phyloP scores from a whole-genome alignment of 2,888 invertebrate genomes.

The Achlya flavicornis region DNA sequence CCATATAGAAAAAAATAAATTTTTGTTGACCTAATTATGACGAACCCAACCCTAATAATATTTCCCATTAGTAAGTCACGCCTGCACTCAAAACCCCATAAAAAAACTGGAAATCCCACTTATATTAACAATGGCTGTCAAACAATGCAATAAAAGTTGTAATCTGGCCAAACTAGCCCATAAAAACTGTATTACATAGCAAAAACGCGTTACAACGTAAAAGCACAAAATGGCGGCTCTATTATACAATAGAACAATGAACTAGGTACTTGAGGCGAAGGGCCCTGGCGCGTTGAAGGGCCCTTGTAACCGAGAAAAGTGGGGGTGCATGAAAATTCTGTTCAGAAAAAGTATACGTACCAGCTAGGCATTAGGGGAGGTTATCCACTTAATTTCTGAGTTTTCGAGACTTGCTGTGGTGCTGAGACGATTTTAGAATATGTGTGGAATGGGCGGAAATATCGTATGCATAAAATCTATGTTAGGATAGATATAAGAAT shows the following conservation, averaged over 20 bases:
- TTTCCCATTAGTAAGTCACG: neutral
- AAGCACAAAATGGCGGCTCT: conserved; percentile 46
- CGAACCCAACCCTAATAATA: too few species aligned
- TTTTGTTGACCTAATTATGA: too few species aligned
- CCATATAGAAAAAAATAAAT: too few species aligned
- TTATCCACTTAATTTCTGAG: conserved; percentile 25
- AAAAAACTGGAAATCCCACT: neutral
- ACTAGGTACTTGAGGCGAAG: conserved; percentile 36
- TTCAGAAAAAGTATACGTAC: conserved; percentile 6
- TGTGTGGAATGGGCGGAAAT: neutral
- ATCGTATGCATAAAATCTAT: neutral
- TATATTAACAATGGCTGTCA: conserved; percentile 10
- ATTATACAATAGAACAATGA: conserved; percentile 60
- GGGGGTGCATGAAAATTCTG: conserved; percentile 38
- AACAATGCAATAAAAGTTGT: conserved; percentile 34
- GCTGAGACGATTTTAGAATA: neutral
- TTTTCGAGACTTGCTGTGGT: conserved; percentile 9
- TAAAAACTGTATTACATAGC: conserved; percentile 46
- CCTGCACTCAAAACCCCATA: neutral
- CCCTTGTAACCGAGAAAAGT: conserved; percentile 23
- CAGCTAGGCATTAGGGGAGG: conserved; percentile 32
- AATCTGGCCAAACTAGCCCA: conserved; percentile 43
- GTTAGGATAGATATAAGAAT: too few species aligned
- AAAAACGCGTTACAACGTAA: conserved; percentile 38
- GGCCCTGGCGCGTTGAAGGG: conserved; percentile 29